Percentiles rank a stretch among this genome's conserved stretches.
Conservation (phyloP, 1,140 invertebrate species). For the Yoshiicerus persimilis region DNA sequence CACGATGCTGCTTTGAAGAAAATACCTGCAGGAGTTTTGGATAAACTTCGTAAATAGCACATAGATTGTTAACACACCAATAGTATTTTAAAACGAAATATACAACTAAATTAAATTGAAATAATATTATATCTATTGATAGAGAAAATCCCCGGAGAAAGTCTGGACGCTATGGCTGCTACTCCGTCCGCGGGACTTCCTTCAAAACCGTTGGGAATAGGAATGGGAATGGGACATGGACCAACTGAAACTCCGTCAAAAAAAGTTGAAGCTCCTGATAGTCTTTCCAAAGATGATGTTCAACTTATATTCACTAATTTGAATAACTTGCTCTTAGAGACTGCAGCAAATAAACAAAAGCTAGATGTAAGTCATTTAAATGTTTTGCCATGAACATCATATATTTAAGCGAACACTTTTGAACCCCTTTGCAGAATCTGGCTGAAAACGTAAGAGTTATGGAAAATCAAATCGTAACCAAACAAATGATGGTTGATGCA, state of each 20-base stretch:
- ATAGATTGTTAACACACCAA: too few species aligned
- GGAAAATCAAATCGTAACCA: constrained; percentile 62
- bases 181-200: background rate
- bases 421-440: constrained; percentile 28
- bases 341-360: background rate
- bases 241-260: background rate
- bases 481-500: constrained; percentile 65
- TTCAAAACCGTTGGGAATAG: background rate
- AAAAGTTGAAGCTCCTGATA: background rate
- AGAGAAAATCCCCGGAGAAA: constrained; percentile 35
- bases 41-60: constrained; percentile 29
- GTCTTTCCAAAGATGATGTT: constrained; percentile 27
- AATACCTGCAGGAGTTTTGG: constrained; percentile 16
- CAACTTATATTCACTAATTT: constrained; percentile 39
- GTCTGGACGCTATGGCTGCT: background rate
- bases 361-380: constrained; percentile 27
- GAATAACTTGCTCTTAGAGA: constrained; percentile 32
- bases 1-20: constrained; percentile 35
- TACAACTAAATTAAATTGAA: background rate
- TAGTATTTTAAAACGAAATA: too few species aligned
- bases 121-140: background rate
- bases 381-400: background rate
- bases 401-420: too few species aligned
- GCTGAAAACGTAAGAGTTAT: constrained; percentile 14
- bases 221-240: background rate